Conservation (phyloP, 2,888 invertebrate genomes). For the Onchidella celtica region DNA sequence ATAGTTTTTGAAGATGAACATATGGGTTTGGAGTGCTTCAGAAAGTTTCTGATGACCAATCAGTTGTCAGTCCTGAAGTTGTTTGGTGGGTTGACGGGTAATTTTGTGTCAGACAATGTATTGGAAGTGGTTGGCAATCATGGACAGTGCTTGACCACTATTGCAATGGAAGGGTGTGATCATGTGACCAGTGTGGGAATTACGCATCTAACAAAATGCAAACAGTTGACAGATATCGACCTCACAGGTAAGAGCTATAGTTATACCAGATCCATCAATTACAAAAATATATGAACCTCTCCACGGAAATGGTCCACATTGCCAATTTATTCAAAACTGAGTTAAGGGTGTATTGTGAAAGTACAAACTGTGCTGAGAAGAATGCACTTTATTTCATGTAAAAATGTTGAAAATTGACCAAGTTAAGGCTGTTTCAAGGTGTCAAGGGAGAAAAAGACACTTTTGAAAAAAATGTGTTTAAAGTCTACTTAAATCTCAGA, state of each 20-base stretch:
- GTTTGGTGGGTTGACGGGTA: neutral
- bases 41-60: constrained; percentile 13
- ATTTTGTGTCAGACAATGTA: constrained; percentile 6
- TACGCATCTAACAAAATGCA: neutral
- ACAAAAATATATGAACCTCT: too few relatives aligned
- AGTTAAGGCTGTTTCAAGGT: neutral
- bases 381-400: too few relatives aligned
- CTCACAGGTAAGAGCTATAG: constrained; percentile 28
- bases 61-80: neutral
- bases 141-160: neutral
- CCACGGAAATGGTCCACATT: too few relatives aligned
- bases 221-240: neutral
- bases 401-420: too few relatives aligned
- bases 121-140: neutral
- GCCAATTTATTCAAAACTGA: too few relatives aligned
- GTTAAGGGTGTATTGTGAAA: too few relatives aligned
- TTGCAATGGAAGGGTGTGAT: constrained; percentile 25
- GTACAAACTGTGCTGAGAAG: too few relatives aligned
- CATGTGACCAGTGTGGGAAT: neutral
- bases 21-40: neutral
- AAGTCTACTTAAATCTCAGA: neutral
- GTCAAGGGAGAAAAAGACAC: too few relatives aligned
- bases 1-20: constrained; percentile 17
- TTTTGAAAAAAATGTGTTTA: too few relatives aligned
- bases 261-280: neutral